Conservation (phyloP, 2,888 invertebrate genomes). For the Microctonus hyperodae region DNA sequence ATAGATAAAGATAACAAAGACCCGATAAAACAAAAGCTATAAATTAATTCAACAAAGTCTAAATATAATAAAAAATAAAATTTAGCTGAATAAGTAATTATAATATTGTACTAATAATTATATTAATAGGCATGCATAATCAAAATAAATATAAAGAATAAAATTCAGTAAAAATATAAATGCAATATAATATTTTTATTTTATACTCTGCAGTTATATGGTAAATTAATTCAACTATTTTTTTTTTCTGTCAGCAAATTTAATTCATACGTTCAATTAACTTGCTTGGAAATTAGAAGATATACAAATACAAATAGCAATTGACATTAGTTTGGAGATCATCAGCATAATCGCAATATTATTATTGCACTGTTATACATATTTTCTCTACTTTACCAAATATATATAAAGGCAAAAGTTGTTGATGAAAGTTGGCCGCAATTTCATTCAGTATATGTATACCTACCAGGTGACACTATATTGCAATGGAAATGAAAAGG, state of each 20-base stretch:
- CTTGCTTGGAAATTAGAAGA: neutral
- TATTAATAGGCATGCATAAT: slow-evolving; percentile 23
- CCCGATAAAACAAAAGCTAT: too few species aligned
- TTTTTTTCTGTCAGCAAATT: neutral
- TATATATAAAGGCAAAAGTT: slow-evolving; percentile 4
- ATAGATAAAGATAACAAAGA: too few species aligned
- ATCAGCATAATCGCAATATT: neutral
- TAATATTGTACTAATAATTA: too few species aligned
- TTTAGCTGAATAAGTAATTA: too few species aligned
- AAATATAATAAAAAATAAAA: too few species aligned
- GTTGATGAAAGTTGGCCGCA: slow-evolving; percentile 36
- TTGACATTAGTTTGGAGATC: neutral
- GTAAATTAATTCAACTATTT: neutral
- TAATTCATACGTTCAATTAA: neutral
- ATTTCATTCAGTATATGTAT: slow-evolving; percentile 40
- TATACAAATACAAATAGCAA: neutral
- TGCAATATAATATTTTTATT: neutral
- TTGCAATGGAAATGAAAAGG: slow-evolving; percentile 34
- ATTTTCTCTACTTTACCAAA: neutral
- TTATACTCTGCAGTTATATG: neutral
- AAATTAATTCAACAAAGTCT: too few species aligned
- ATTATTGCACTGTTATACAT: neutral
- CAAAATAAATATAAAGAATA: neutral
- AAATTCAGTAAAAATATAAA: slow-evolving; percentile 1
- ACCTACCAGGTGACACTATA: slow-evolving; percentile 26